Evolutionary conservation across 2,888 invertebrate genomes (phyloP), one percentile per base, ranked within the genome.

Genomic region (Caenorhabditis japonica): DNA sequence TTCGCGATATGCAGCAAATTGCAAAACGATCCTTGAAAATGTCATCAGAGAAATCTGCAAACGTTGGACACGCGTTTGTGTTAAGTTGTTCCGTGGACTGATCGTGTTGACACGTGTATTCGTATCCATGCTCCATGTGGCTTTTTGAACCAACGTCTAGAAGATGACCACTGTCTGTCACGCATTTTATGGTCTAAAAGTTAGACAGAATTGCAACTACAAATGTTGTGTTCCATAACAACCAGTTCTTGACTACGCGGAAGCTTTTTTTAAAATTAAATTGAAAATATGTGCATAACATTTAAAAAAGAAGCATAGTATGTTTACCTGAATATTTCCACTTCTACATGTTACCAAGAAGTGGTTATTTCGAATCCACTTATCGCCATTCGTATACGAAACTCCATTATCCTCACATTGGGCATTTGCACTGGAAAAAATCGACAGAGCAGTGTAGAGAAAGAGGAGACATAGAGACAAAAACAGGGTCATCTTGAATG

Each of bases 181-280:
- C 72, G 47, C 85, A 85, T 64, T 85, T 85, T 12, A 81, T 33
- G n/a, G 82, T 81, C 84, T 83, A 53, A 25, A 77, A 66, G 7
- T n/a, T n/a, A n/a, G n/a, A n/a, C n/a, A n/a, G n/a, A n/a, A n/a
- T n/a, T n/a, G n/a, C n/a, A n/a, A 41, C 1, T 2, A 27, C 43
- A 53, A 38, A 2, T 7, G 33, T 17, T 17, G 7, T 36, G 30
- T 41, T 17, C 33, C 19, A 34, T 8, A 8, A 5, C 19, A 7
- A 36, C 8, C n/a, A 23, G 23, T 19, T 13, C 8, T 25, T 21
- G 4, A 33, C 4, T 27, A 27, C 10, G n/a, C 12, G n/a, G n/a
- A 34, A 5, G 13, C 3, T 23, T 36, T 36, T 19, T 34, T 52
- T n/a, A 52, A 21, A n/a, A n/a, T n/a, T n/a, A n/a, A n/a, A n/a